Evolutionary conservation across 2,888 invertebrate species (phyloP), one percentile per base, ranked within the genome.

Genomic region (Heteropelma amictum): DNA sequence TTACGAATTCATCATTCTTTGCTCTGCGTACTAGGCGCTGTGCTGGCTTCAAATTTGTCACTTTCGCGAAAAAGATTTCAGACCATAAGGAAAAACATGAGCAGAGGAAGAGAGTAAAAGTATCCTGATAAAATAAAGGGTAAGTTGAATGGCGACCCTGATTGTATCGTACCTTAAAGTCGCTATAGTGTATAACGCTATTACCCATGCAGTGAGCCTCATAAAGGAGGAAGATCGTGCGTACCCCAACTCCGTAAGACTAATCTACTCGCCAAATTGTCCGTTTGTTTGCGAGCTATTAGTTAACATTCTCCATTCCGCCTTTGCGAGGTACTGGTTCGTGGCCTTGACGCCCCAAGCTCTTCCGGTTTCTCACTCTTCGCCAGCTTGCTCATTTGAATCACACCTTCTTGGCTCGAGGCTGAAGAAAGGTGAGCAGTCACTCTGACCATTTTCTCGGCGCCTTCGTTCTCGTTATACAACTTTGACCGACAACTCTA

Each of bases 241-340:
- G 30, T 21, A 35, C 28, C 8, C 35, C 49, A 35, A 56, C 64
- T 45, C 19, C 56, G 19, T 35, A 21, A 42, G 64, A 72, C 73
- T 77, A 77, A 70, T 74, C 76, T 76, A 79, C 78, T 72, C 72
- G 77, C 77, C 79, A 78, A 82, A 82, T 82, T 82, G 79, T 79
- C 72, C 73, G 78, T 79, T 81, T 79, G 79, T 82, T 79, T 79
- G 78, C 72, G 54, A 77, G 76, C 80, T 79, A 80, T 80, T 80
- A 80, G 79, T 81, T 77, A 77, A 77, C 75, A 76, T 75, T 78
- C 77, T 79, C 79, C 65, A 51, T 75, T 69, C 49, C 75, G 60
- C 54, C 40, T 45, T 61, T 72, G 60, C 68, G 65, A 60, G 68
- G 54, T 65, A 71, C 67, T 33, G 56, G 54, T 58, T 60, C 45